Evolutionary conservation across 2,113 vertebrate species (phyloP), one percentile per base, ranked within the genome.

Genomic region (Poeciliopsis occidentalis): DNA sequence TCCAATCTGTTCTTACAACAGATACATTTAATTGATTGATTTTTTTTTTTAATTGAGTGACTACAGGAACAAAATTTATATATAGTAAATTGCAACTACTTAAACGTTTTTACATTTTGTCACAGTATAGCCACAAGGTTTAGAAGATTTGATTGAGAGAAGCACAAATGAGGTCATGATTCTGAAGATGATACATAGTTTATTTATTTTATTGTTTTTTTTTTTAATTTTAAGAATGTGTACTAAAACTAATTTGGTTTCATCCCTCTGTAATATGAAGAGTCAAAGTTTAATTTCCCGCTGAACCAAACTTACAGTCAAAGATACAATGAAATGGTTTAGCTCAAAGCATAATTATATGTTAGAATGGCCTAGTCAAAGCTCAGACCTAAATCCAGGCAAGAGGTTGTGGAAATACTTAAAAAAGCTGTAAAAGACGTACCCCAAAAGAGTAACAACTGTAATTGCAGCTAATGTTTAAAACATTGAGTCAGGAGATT

Each of bases 21-120:
- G 60, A 10, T 24, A 57, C 47, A 44, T 31, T 77, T 54, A 10
- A 63, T 29, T 29, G 69, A 57, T 47, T 80, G 10, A 11, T 11
- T 37, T 37, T 37, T 34, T 8, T 34, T 34, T 78, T 31, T 13
- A 68, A 66, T 79, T 69, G 29, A n/a, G 7, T n/a, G 51, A 57
- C 8, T 6, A 57, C 2, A 8, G 51, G 22, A 57, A 57, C 2
- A n/a, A 8, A 24, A 22, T n/a, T 57, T 57, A 57, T 24, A 57
- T 10, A 11, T 17, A 10, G 22, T 57, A 24, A 22, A 57, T 57
- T 3, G 8, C 51, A n/a, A n/a, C 22, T 57, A 57, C 10, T 57
- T 57, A n/a, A 24, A 57, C 24, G 8, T 3, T 24, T 57, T 57
- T 24, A 3, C 17, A 57, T n/a, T 24, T 57, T 57, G 22, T 57